Conservation (phyloP, 1,140 invertebrate species). For the Brachionus calyciflorus region DNA sequence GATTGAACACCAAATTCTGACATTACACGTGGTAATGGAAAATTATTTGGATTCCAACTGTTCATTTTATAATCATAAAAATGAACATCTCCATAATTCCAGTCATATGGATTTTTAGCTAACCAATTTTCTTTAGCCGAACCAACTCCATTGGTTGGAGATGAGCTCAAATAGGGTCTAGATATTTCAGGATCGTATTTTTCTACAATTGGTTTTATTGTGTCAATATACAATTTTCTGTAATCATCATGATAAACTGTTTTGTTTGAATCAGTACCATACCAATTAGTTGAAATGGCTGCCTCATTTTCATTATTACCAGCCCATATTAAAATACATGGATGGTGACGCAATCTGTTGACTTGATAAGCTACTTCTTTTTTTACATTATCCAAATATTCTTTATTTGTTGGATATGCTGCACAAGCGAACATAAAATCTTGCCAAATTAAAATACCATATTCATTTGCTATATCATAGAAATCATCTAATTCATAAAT, state of each 20-base stretch:
- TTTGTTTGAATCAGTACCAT: conserved; percentile 48
- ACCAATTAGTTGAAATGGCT: conserved; percentile 79
- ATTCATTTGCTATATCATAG: conserved; percentile 70
- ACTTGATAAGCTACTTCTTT: conserved; percentile 71
- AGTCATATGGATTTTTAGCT: conserved; percentile 72
- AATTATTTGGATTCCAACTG: conserved; percentile 74
- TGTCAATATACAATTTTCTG: conserved; percentile 76
- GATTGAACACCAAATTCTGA: conserved; percentile 95
- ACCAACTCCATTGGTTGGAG: conserved; percentile 82
- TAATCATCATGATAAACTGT: conserved; percentile 71
- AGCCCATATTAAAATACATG: conserved; percentile 80
- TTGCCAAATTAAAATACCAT: conserved; percentile 62
- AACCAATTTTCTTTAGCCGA: conserved; percentile 71
- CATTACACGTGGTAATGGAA: conserved; percentile 77
- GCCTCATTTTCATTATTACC: conserved; percentile 98
- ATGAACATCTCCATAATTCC: conserved; percentile 85
- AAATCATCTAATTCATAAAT: conserved; percentile 69
- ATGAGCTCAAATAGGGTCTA: conserved; percentile 75
- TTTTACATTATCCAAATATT: conserved; percentile 72
- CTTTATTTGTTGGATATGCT: conserved; percentile 78
- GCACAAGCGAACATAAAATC: conserved; percentile 94
- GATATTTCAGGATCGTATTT: conserved; percentile 64
- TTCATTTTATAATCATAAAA: conserved; percentile 83
- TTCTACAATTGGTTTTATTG: conserved; percentile 69
- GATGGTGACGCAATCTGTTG: conserved; percentile 77